Evolutionary conservation across 2,797 vertebrate genomes (phyloP).

Genomic region (Lagorchestes hirsutus): DNA sequence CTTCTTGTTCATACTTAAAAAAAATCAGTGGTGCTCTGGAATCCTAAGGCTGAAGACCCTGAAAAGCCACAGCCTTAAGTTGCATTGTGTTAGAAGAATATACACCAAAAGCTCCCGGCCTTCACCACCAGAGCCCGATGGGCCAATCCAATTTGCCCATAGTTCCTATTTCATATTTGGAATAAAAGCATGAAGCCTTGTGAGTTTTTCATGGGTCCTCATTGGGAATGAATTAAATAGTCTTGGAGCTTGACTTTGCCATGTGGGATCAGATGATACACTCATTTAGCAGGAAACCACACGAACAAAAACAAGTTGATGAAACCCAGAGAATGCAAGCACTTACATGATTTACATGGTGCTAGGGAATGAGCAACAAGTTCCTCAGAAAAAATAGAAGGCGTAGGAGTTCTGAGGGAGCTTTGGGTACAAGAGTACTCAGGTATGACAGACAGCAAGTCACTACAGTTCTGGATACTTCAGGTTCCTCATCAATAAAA

Average conservation of each 20-base stretch:
- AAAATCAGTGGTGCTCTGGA: neutral
- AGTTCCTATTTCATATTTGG: neutral
- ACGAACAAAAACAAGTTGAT: slow-evolving; percentile 73
- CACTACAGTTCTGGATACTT: rapidly evolving
- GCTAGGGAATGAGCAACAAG: neutral
- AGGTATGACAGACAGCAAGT: neutral
- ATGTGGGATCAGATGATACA: slow-evolving; percentile 62
- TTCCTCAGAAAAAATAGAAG: neutral
- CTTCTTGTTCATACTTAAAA: neutral
- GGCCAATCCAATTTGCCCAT: rapidly evolving
- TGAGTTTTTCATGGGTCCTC: neutral
- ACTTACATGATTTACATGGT: neutral
- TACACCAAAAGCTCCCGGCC: neutral
- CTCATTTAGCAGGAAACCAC: slow-evolving; percentile 75
- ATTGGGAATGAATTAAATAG: neutral
- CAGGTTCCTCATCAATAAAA: neutral
- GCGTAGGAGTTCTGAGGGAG: neutral
- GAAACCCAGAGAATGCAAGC: slow-evolving; percentile 65
- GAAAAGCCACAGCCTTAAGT: neutral
- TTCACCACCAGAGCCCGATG: rapidly evolving
- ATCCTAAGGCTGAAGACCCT: neutral
- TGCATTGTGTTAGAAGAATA: rapidly evolving
- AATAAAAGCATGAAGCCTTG: neutral
- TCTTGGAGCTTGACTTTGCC: slow-evolving; percentile 28
- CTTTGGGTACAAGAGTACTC: neutral